A percentile compares a stretch with the other conserved stretches of the same genome.
Evolutionary conservation across 2,797 vertebrate genomes (phyloP).

Genomic region (Betta splendens): DNA sequence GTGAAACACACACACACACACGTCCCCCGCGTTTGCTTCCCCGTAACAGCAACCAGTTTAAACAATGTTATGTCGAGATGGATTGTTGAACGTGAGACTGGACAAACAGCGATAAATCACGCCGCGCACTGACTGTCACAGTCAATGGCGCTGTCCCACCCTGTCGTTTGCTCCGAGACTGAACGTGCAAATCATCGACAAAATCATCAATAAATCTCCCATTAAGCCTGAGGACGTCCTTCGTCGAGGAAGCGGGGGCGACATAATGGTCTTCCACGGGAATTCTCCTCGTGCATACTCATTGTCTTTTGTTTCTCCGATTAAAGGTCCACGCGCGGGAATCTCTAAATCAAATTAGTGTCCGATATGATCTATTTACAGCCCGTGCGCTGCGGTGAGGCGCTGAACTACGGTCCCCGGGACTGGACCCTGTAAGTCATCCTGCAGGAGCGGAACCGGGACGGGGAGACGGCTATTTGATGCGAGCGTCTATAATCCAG

Average conservation of each 20-base stretch:
- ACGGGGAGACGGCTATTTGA: conserved; percentile 12
- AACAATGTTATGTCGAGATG: conserved; percentile 24
- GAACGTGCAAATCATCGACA: conserved; percentile 59
- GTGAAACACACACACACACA: conserved; percentile 5
- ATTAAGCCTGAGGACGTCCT: conserved; percentile 51
- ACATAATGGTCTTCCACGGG: conserved; percentile 17
- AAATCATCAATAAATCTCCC: conserved; percentile 66
- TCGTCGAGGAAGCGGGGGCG: conserved; percentile 11
- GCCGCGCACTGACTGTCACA: conserved; percentile 49
- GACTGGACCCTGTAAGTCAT: conserved; percentile 18
- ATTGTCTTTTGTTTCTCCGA: conserved; percentile 48
- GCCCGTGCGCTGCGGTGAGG: conserved; percentile 8
- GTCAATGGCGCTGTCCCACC: conserved; percentile 67
- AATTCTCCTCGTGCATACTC: conserved; percentile 5
- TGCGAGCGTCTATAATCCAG: conserved; percentile 38
- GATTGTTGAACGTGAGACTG: conserved; percentile 42
- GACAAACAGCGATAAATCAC: conserved; percentile 63
- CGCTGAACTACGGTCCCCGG: conserved; percentile 3
- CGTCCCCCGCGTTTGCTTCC: neutral
- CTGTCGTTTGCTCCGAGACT: conserved; percentile 59
- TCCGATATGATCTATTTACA: conserved; percentile 55
- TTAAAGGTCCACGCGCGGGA: conserved; percentile 47
- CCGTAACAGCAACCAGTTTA: neutral
- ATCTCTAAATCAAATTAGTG: conserved; percentile 65
- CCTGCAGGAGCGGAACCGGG: conserved; percentile 17